Conservation (phyloP, 2,888 invertebrate genomes). For the Stenurella melanura region DNA sequence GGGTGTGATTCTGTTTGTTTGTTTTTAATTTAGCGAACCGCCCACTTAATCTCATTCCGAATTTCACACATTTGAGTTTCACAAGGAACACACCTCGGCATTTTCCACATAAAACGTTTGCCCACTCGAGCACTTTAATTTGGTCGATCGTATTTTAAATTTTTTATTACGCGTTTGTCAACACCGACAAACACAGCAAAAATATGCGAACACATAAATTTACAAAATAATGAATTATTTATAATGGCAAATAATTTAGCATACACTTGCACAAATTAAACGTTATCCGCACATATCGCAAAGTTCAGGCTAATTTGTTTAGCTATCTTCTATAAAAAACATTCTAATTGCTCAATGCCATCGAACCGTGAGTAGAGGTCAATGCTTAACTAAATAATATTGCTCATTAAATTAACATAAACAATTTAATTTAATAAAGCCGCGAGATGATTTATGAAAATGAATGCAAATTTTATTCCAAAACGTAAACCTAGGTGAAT, state of each 20-base stretch:
- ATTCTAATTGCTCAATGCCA: constrained; percentile 31
- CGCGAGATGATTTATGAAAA: constrained; percentile 19
- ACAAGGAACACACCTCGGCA: not conserved
- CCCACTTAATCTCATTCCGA: not conserved
- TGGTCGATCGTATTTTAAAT: not conserved
- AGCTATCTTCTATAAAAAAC: constrained; percentile 14
- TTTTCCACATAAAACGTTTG: not conserved
- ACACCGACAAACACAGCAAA: not conserved
- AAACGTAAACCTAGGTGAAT: constrained; percentile 13
- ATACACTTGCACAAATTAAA: constrained; percentile 4
- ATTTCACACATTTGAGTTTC: not conserved
- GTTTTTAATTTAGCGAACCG: not conserved
- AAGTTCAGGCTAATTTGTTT: constrained; percentile 15
- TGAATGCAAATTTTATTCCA: constrained; percentile 30
- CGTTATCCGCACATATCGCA: not conserved
- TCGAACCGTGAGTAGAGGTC: constrained; percentile 31
- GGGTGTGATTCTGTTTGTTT: too few relatives aligned
- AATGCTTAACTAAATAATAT: constrained; percentile 30
- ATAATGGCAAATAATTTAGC: not conserved
- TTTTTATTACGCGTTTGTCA: constrained; percentile 1
- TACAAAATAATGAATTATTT: constrained; percentile 7
- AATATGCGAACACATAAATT: not conserved
- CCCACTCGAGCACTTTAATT: not conserved
- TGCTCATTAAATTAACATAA: constrained; percentile 37
- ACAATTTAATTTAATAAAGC: constrained; percentile 30